A percentile compares a stretch with the other conserved stretches of the same genome.
Evolutionary conservation across 2,113 vertebrate species (phyloP).

Genomic region (human): DNA sequence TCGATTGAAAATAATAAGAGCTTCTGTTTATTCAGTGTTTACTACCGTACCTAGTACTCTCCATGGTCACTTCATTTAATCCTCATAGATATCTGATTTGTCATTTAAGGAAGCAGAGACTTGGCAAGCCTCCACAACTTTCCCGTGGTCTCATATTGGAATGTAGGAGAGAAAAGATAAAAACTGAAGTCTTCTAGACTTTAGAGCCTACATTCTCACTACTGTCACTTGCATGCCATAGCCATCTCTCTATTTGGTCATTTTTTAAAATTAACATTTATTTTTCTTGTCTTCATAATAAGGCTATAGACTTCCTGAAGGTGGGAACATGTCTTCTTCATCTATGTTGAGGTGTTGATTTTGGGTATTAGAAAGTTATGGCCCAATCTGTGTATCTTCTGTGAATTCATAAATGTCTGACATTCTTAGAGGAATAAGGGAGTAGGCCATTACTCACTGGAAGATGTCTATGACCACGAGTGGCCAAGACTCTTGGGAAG

Average conservation of each 20-base stretch:
- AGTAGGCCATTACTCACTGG: rapidly evolving
- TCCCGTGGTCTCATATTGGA: background rate
- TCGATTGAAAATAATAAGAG: background rate
- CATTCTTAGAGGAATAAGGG: background rate
- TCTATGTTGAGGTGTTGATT: background rate
- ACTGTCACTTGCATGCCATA: background rate
- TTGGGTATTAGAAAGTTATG: background rate
- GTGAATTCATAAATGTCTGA: background rate
- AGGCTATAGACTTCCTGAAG: background rate
- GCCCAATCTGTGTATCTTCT: background rate
- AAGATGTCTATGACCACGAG: background rate
- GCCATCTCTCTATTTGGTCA: background rate
- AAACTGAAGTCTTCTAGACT: background rate
- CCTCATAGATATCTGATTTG: background rate
- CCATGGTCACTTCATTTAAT: background rate
- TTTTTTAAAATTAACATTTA: background rate
- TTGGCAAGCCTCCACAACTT: too few species aligned
- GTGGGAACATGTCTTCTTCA: background rate
- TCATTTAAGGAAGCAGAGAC: background rate
- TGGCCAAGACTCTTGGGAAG: background rate
- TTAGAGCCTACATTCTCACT: background rate
- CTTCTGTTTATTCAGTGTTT: background rate
- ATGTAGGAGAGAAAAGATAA: background rate
- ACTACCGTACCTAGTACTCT: background rate
- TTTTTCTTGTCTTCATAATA: background rate